Evolutionary conservation across 2,888 invertebrate genomes (phyloP).

Genomic region (Tuberolachnus salignus): DNA sequence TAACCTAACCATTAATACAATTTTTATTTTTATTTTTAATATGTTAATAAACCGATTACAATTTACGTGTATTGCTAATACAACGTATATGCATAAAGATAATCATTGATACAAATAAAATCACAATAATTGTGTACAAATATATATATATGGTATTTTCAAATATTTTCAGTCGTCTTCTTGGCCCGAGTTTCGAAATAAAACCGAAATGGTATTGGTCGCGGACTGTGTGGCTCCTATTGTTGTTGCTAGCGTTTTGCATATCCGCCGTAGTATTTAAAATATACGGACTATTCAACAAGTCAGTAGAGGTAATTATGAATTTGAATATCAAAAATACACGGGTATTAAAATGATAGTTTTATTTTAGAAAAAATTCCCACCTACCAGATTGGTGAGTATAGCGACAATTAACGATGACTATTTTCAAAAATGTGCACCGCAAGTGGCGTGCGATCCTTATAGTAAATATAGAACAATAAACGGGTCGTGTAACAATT

Average conservation of each 20-base stretch:
- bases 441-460: conserved; percentile 62
- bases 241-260: background rate
- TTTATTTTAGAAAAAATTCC: conserved; percentile 1
- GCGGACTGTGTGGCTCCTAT: background rate
- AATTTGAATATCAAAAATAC: background rate
- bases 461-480: conserved; percentile 65
- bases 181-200: background rate
- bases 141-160: background rate
- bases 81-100: too few species aligned
- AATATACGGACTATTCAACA: background rate
- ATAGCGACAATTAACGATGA: conserved; percentile 32
- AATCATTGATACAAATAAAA: too few species aligned
- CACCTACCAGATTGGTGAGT: background rate
- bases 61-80: too few species aligned
- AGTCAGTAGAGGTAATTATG: background rate
- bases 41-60: too few species aligned
- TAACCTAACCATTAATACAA: too few species aligned
- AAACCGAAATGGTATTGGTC: background rate
- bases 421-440: conserved; percentile 28
- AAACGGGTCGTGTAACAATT: conserved; percentile 72
- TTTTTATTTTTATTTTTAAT: too few species aligned
- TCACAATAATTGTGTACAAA: too few species aligned
- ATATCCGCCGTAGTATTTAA: background rate
- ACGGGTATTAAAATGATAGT: background rate
- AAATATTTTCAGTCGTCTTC: conserved; percentile 17